Evolutionary conservation across 2,888 invertebrate genomes (phyloP).

Genomic region (Drosophila demipolita): DNA sequence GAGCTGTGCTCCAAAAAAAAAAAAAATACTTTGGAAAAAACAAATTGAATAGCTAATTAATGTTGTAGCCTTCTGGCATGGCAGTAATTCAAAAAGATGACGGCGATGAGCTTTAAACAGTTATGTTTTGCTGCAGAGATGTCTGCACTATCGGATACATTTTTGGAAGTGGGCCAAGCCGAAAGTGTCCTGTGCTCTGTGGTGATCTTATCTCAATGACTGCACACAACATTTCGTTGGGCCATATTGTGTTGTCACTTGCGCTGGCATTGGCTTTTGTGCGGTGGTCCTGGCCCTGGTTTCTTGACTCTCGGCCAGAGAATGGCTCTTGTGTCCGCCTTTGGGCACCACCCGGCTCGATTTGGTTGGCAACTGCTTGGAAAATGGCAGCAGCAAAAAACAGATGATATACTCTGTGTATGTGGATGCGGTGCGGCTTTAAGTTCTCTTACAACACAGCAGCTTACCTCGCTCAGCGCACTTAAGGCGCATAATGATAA

Average conservation of each 20-base stretch:
- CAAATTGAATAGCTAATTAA: conserved; percentile 78
- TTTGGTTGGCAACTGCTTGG: conserved; percentile 75
- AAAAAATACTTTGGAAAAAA: conserved; percentile 50
- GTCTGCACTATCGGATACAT: conserved; percentile 5
- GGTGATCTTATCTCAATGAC: conserved; percentile 72
- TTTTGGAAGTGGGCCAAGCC: conserved; percentile 61
- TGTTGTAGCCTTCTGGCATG: conserved; percentile 42
- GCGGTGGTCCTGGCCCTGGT: conserved; percentile 34
- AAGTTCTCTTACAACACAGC: conserved; percentile 36
- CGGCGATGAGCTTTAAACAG: conserved; percentile 55
- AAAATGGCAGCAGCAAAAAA: conserved; percentile 55
- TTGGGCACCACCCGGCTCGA: conserved; percentile 49
- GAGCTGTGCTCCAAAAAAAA: conserved; percentile 11
- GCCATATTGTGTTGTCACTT: conserved; percentile 67
- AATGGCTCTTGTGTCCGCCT: conserved; percentile 35
- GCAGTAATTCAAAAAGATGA: conserved; percentile 5
- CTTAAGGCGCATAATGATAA: conserved; percentile 74
- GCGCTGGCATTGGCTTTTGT: conserved; percentile 40
- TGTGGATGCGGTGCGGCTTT: conserved; percentile 17
- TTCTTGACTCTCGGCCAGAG: conserved; percentile 56
- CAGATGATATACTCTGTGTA: conserved; percentile 21
- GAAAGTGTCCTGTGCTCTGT: conserved; percentile 67
- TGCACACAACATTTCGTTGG: conserved; percentile 57
- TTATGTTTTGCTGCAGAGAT: neutral
- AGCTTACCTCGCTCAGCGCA: conserved; percentile 31